Evolutionary conservation across 2,797 vertebrate species (phyloP), one percentile per base, ranked within the genome.

Genomic region (Peromyscus melanophrys): DNA sequence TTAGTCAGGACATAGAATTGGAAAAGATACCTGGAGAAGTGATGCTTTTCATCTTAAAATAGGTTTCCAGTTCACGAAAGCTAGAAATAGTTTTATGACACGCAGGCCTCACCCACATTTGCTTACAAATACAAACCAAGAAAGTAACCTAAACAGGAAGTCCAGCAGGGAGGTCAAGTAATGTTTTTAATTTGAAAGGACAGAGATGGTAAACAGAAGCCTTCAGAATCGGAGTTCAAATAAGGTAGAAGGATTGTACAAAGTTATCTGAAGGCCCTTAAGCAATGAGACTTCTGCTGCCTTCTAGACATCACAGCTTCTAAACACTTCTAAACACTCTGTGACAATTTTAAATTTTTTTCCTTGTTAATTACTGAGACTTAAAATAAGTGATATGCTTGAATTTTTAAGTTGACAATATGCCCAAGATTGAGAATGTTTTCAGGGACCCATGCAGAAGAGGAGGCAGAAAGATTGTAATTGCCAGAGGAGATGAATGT

Each of bases 241-340:
- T 16, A 73, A 69, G 8, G 49, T 2, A 89, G 46, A 80, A 57
- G 69, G 67, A 67, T 11, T 69, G 23, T 55, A 7, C 27, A 16
- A 4, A 75, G 21, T 25, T 40, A 10, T 4, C 21, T 16, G 9
- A 13, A 43, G 57, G 34, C 31, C 23, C 1, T 59, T 9, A 0
- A 21, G 0, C 43, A n/a, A 84, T 8, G 7, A 59, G 43, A 43
- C 2, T 17, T 63, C 63, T 81, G 7, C 31, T 27, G 31, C 2
- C 14, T 31, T 27, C 14, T 12, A 81, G 27, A 37, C 16, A 37
- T 29, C 76, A 46, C 11, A n/a, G 67, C 1, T 3, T n/a, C n/a
- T n/a, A n/a, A n/a, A n/a, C 21, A 40, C 19, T 76, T 49, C 8
- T 52, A 92, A 63, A n/a, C 10, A 61, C 1, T 9, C 63, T 5